Base-by-base conservation (phyloP, 2,888 invertebrate species). In the Dicycla oo region DNA sequence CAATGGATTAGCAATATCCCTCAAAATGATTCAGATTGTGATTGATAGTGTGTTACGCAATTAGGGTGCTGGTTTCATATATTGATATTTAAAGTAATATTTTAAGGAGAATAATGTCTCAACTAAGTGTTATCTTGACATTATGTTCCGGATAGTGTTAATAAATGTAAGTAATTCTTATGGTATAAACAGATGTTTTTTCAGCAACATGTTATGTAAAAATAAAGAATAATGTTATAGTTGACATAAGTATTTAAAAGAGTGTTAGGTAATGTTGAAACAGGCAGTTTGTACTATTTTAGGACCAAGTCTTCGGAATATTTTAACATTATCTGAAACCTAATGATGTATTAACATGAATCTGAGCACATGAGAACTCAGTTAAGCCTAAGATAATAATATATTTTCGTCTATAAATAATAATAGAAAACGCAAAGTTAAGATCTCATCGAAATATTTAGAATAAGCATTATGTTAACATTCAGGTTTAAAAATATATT, bases 381-480 rank as follows among this genome's bases (percentile, higher is more conserved):
- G 53, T 67, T 75, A 63, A 69, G 43, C 66, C 8, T 79, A 74
- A 74, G 68, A 64, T 68, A 47, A 47, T 62, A 34, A 34, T 73
- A 74, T 72, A 69, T 66, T 69, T 71, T 65, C 20, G 56, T 65
- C 45, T 57, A n/a, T 64, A 58, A 62, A 66, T 68, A 74, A 68
- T 60, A 65, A 57, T 70, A 75, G 51, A 53, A 73, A 68, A 76
- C 73, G 83, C 72, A 85, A 84, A 81, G 76, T 82, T 80, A 78
- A 84, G 85, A 86, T 86, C 85, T 86, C 85, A 85, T 85, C 62
- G 53, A 78, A 73, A 61, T 84, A 85, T 80, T 83, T 79, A 84
- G 74, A 69, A 53, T 85, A 82, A 80, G 78, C 49, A 30, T 72
- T 82, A 82, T 71, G 68, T 73, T 77, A 75, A 65, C 62, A 61